Evolutionary conservation across 2,888 invertebrate species (phyloP).

Genomic region (Dysmachus trigonus): DNA sequence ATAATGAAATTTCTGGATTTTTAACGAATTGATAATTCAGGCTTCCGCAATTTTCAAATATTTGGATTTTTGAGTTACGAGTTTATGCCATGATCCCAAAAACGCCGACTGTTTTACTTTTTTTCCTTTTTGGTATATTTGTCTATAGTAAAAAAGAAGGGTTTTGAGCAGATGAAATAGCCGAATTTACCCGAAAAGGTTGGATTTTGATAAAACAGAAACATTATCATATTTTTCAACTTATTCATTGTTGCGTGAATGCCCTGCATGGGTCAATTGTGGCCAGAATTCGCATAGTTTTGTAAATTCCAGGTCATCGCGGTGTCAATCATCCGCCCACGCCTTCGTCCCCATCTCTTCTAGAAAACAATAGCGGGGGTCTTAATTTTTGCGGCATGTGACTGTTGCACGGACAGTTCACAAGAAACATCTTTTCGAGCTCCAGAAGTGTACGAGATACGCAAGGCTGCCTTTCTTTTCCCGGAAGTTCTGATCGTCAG

Average conservation of each 20-base stretch:
- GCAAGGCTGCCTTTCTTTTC: conserved; percentile 47
- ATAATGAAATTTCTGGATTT: no score
- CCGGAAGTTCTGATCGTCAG: conserved; percentile 51
- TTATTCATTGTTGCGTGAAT: neutral
- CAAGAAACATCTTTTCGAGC: neutral
- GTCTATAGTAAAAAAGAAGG: no score
- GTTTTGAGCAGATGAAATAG: no score
- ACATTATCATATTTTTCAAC: no score
- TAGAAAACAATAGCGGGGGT: neutral
- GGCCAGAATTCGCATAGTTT: neutral
- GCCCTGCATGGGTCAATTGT: neutral
- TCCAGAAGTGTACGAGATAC: conserved; percentile 25
- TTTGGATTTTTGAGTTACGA: no score
- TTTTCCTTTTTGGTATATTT: no score
- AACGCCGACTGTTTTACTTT: no score
- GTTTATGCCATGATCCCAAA: no score
- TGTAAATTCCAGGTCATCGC: neutral
- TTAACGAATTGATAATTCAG: no score
- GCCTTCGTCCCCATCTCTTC: neutral
- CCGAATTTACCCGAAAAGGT: no score
- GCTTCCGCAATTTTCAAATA: no score
- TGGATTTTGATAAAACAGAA: no score
- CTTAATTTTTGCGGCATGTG: conserved; percentile 28
- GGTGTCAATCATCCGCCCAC: conserved; percentile 7
- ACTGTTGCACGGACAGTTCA: neutral